Evolutionary conservation across 1,140 invertebrate genomes (phyloP).

Genomic region (Marisa cornuarietis): DNA sequence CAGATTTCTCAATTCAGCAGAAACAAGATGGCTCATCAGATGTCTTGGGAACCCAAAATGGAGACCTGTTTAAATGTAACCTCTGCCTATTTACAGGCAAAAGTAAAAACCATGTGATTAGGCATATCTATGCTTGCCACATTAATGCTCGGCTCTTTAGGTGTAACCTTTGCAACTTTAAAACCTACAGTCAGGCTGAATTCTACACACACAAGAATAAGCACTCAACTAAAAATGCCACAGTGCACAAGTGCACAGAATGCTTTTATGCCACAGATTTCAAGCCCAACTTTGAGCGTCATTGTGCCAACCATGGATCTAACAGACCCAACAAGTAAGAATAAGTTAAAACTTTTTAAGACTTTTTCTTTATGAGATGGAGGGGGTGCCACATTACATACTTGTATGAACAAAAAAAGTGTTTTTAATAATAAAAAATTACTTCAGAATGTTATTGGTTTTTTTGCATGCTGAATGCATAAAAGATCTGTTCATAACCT

Average conservation of each 20-base stretch:
- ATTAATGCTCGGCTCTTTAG: conserved; percentile 76
- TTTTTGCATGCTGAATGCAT: too few relatives aligned
- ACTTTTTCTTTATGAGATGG: neutral
- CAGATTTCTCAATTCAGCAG: neutral
- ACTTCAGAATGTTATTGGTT: too few relatives aligned
- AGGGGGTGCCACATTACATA: too few relatives aligned
- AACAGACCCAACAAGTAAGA: conserved; percentile 25
- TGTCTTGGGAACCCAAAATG: too few relatives aligned
- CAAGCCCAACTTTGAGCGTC: conserved; percentile 92
- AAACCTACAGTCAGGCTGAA: conserved; percentile 81
- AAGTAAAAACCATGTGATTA: conserved; percentile 45
- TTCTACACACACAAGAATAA: conserved; percentile 82
- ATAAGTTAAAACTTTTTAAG: neutral
- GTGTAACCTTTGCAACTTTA: conserved; percentile 88
- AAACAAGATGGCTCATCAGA: neutral
- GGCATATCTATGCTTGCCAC: conserved; percentile 68
- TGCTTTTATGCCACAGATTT: conserved; percentile 93
- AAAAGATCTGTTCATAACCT: too few relatives aligned
- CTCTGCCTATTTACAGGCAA: conserved; percentile 51
- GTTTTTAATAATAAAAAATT: too few relatives aligned
- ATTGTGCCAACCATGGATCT: conserved; percentile 83
- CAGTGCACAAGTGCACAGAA: conserved; percentile 77
- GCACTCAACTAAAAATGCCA: conserved; percentile 90
- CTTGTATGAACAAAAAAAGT: too few relatives aligned
- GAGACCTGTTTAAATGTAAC: conserved; percentile 47